A percentile compares a stretch with the other conserved stretches of the same genome.
Conservation (phyloP, 2,888 invertebrate species). For the Hyposoter didymator region DNA sequence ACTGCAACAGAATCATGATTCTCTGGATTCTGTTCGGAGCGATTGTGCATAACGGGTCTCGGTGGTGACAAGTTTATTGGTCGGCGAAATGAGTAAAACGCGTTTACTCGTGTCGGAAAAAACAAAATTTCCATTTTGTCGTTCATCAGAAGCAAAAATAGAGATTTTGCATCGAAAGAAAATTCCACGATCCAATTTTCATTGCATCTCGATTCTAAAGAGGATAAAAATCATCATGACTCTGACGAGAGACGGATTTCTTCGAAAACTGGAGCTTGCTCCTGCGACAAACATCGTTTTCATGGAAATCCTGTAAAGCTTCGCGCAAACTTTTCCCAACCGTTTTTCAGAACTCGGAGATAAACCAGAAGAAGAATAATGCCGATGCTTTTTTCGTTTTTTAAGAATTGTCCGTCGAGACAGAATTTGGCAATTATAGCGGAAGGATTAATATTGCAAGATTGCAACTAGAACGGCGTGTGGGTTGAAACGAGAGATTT, state of each 20-base stretch:
- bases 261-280: neutral
- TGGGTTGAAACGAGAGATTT: neutral
- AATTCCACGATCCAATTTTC: neutral
- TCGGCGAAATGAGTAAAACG: neutral
- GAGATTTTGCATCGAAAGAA: neutral
- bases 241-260: too few species aligned
- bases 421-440: neutral
- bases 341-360: neutral
- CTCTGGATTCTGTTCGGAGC: neutral
- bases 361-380: neutral
- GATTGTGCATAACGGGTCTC: neutral
- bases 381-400: neutral
- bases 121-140: too few species aligned
- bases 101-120: too few species aligned
- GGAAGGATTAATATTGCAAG: neutral
- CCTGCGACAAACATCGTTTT: neutral
- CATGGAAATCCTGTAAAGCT: neutral
- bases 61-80: neutral
- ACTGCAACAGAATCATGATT: neutral
- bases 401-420: neutral
- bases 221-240: too few species aligned
- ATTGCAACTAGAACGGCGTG: neutral
- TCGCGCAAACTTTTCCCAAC: neutral
- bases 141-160: too few species aligned
- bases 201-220: neutral